Percentiles rank a stretch among this genome's conserved stretches.
Evolutionary conservation across 2,888 invertebrate genomes (phyloP).

Genomic region (Sinentomon sp.): DNA sequence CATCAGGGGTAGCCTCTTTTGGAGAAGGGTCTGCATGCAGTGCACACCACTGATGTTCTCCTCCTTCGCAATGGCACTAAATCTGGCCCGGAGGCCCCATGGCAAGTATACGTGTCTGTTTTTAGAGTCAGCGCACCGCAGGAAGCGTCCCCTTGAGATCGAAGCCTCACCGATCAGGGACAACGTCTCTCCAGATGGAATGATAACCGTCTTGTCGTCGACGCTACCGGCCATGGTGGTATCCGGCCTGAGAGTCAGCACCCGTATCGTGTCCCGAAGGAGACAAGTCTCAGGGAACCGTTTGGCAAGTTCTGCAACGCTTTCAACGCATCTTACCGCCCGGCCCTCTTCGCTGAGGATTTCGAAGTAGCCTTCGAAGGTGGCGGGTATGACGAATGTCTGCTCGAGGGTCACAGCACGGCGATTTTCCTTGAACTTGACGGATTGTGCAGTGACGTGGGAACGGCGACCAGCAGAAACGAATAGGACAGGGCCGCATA

Average conservation of each 20-base stretch:
- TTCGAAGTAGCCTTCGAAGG: slow-evolving; percentile 77
- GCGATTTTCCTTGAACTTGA: slow-evolving; percentile 66
- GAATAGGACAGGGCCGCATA: slow-evolving; percentile 53
- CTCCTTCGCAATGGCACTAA: slow-evolving; percentile 72
- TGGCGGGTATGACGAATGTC: slow-evolving; percentile 63
- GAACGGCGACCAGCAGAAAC: slow-evolving; percentile 58
- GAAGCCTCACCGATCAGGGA: slow-evolving; percentile 41
- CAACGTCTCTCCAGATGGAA: slow-evolving; percentile 57
- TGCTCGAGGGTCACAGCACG: slow-evolving; percentile 51
- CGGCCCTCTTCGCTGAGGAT: slow-evolving; percentile 77
- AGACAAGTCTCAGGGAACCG: slow-evolving; percentile 28
- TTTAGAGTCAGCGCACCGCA: slow-evolving; percentile 58
- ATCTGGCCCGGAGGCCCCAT: slow-evolving; percentile 64
- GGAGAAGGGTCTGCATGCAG: slow-evolving; percentile 57
- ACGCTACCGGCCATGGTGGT: slow-evolving; percentile 18
- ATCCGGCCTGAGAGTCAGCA: slow-evolving; percentile 25
- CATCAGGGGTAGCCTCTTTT: slow-evolving; percentile 70
- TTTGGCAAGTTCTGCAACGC: slow-evolving; percentile 46
- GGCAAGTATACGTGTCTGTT: slow-evolving; percentile 57
- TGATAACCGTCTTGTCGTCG: slow-evolving; percentile 29
- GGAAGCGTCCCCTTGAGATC: slow-evolving; percentile 29
- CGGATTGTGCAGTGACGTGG: slow-evolving; percentile 62
- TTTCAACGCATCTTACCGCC: slow-evolving; percentile 66
- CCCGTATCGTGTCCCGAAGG: slow-evolving; percentile 47
- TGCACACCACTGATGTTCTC: slow-evolving; percentile 87